phyloP scores from a whole-genome alignment of 2,888 invertebrate genomes.

The Cataglyphis rosenhaueri region DNA sequence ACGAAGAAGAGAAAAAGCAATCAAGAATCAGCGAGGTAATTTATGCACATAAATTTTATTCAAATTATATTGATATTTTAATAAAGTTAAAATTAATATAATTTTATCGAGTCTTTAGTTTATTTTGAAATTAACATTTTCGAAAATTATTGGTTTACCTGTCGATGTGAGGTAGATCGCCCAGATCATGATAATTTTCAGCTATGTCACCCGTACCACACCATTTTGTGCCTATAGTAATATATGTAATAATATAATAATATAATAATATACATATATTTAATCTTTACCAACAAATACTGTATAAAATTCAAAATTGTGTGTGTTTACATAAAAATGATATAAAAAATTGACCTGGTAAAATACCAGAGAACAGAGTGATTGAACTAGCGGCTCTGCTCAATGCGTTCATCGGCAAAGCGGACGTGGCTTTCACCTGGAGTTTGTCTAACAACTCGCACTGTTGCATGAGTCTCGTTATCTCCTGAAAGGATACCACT shows the following conservation, averaged over 20 bases:
- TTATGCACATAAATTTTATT: too few species aligned
- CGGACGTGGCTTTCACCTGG: constrained; percentile 58
- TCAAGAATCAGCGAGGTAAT: too few species aligned
- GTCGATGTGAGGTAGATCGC: constrained; percentile 87
- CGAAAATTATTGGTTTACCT: constrained; percentile 66
- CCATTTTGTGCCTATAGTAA: constrained; percentile 93
- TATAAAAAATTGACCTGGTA: constrained; percentile 89
- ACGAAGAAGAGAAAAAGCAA: too few species aligned
- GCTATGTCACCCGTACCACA: constrained; percentile 97
- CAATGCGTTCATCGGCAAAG: constrained; percentile 58
- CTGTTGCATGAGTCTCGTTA: constrained; percentile 92
- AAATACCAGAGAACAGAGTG: constrained; percentile 91
- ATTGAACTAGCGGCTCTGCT: constrained; percentile 88
- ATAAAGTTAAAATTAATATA: too few species aligned
- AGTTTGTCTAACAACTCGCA: constrained; percentile 89
- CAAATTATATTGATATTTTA: too few species aligned
- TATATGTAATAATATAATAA: too few species aligned
- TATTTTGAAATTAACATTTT: not conserved
- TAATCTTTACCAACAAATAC: not conserved
- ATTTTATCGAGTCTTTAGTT: too few species aligned
- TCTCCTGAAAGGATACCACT: constrained; percentile 90
- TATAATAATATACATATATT: not conserved
- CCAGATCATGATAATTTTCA: constrained; percentile 93
- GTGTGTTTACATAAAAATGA: not conserved
- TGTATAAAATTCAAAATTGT: not conserved